Conservation (phyloP, 2,113 vertebrate species). For the Lophius piscatorius region DNA sequence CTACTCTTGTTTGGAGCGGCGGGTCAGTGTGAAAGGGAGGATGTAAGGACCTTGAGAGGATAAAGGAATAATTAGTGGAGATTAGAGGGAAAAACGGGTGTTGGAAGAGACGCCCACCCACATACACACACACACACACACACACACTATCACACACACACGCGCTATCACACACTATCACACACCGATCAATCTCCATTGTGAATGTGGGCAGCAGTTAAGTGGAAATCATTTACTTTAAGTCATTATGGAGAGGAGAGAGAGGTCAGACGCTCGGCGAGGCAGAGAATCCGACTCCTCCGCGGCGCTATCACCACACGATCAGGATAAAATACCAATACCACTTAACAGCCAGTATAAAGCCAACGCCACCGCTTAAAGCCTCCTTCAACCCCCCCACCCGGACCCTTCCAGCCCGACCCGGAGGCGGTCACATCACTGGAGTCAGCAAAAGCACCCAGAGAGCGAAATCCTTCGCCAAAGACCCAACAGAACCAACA, state of each 20-base stretch:
- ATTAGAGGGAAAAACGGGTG: slow-evolving; percentile 57
- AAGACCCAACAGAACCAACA: too few species aligned
- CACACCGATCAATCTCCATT: slow-evolving; percentile 73
- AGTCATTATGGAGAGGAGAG: slow-evolving; percentile 75
- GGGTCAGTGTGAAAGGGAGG: slow-evolving; percentile 23
- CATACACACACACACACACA: slow-evolving; percentile 7
- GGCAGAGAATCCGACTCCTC: slow-evolving; percentile 35
- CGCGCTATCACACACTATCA: slow-evolving; percentile 29
- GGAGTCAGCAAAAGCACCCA: too few species aligned
- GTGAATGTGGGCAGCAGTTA: slow-evolving; percentile 66
- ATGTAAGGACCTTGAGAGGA: slow-evolving; percentile 62
- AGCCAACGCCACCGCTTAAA: too few species aligned
- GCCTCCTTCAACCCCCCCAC: too few species aligned
- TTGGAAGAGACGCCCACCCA: slow-evolving; percentile 9
- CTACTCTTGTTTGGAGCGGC: slow-evolving; percentile 13
- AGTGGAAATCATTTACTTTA: slow-evolving; percentile 79
- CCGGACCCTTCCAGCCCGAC: too few species aligned
- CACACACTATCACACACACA: slow-evolving; percentile 16
- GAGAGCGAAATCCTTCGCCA: too few species aligned
- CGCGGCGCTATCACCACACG: slow-evolving; percentile 13
- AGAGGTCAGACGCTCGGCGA: slow-evolving; percentile 58
- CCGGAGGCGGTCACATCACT: too few species aligned
- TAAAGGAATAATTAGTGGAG: slow-evolving; percentile 71
- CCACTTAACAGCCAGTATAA: slow-evolving; percentile 17
- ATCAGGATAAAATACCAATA: slow-evolving; percentile 14